Percentiles rank a stretch among this genome's conserved stretches.
These are phyloP conservation scores for Regulus satrapa DNA, from an alignment of 2,113 vertebrate species.

Conservation along the genomic window DNA sequence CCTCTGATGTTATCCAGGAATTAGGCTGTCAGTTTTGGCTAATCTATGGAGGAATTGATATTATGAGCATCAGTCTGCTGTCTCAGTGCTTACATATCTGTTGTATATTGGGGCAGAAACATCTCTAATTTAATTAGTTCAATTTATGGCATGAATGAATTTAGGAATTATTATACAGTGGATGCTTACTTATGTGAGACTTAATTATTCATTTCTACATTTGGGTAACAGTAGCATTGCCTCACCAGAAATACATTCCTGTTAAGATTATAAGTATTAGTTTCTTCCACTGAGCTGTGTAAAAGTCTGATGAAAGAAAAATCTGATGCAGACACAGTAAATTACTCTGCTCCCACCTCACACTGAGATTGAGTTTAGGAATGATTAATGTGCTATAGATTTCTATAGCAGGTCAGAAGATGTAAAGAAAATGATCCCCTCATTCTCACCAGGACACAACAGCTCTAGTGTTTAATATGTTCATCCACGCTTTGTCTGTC, in stretches of 20 bases:
- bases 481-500: conserved; percentile 32
- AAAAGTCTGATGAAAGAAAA: conserved; percentile 63
- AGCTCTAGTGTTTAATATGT: conserved; percentile 14
- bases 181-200: conserved; percentile 64
- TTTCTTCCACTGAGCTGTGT: conserved; percentile 51
- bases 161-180: conserved; percentile 65
- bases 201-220: conserved; percentile 68
- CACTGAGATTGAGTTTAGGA: background rate
- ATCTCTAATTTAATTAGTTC: conserved; percentile 29
- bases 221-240: conserved; percentile 29
- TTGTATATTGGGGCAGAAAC: background rate
- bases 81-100: background rate
- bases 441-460: background rate
- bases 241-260: conserved; percentile 52
- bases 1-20: background rate
- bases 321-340: conserved; percentile 53
- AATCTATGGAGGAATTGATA: background rate
- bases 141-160: conserved; percentile 62
- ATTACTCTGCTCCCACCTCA: conserved; percentile 43
- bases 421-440: conserved; percentile 45
- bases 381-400: conserved; percentile 47
- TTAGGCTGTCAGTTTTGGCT: background rate
- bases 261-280: conserved; percentile 27
- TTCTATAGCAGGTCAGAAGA: conserved; percentile 55
- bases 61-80: background rate